Conservation (phyloP, 2,797 vertebrate species). For the Setipinna tenuifilis region DNA sequence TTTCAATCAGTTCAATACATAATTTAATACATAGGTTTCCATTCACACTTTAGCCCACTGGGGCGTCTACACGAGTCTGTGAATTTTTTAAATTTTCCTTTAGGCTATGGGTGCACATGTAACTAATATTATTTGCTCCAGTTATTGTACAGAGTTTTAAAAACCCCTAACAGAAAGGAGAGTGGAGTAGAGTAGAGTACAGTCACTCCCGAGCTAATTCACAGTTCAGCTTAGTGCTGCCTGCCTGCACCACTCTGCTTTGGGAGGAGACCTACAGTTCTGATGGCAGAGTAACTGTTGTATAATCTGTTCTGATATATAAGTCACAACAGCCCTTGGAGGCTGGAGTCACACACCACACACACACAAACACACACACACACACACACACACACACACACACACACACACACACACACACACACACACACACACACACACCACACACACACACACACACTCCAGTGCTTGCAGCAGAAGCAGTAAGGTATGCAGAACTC, state of each 20-base stretch:
- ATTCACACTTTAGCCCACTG: background rate
- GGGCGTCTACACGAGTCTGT: background rate
- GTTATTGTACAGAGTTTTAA: background rate
- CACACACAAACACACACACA: background rate
- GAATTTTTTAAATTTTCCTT: background rate
- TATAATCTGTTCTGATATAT: background rate
- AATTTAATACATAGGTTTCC: background rate
- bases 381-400: slow-evolving; percentile 37
- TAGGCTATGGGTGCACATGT: background rate
- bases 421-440: slow-evolving; percentile 13
- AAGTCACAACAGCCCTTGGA: background rate
- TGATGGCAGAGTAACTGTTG: slow-evolving; percentile 12
- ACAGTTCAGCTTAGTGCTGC: background rate
- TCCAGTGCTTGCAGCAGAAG: background rate
- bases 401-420: slow-evolving; percentile 37
- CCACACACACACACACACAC: slow-evolving; percentile 13
- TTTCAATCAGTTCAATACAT: too few relatives aligned
- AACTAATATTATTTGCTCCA: background rate
- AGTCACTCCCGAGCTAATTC: slow-evolving; percentile 5
- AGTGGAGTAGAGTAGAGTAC: background rate
- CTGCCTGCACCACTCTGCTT: background rate
- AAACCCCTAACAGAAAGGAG: background rate
- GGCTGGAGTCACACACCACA: background rate
- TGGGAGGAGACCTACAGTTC: background rate
- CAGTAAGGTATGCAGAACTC: background rate